These are phyloP conservation scores for Gymnocypris eckloni DNA, from an alignment of 2,797 vertebrate genomes.

Conservation along the genomic window DNA sequence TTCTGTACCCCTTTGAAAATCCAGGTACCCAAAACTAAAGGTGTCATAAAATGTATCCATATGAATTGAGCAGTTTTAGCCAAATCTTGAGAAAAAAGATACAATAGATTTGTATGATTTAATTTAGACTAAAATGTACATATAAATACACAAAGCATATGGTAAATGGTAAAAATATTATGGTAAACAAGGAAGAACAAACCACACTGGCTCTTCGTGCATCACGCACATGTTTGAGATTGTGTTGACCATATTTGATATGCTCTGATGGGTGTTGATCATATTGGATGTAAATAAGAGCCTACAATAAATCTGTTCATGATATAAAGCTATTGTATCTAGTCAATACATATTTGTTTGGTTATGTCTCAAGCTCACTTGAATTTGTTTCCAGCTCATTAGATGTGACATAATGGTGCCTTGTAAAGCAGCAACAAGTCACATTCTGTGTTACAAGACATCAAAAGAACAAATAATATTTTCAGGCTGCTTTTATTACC, in stretches of 20 bases:
- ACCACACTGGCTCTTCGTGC: background rate
- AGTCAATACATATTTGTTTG: background rate
- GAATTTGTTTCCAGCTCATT: background rate
- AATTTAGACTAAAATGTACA: background rate
- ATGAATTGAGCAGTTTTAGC: background rate
- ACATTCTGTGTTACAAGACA: background rate
- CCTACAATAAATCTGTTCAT: background rate
- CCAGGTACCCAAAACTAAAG: background rate
- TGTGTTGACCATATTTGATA: background rate
- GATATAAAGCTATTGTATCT: background rate
- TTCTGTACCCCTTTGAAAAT: background rate
- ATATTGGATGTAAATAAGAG: background rate
- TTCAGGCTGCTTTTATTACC: background rate
- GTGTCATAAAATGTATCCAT: background rate
- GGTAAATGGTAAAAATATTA: background rate
- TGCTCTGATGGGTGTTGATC: background rate
- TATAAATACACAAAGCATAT: background rate
- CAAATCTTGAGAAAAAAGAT: background rate
- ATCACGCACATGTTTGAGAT: background rate
- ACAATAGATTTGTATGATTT: background rate
- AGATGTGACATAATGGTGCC: background rate
- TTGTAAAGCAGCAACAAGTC: background rate
- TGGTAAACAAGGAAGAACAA: background rate
- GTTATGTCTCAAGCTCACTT: conserved; percentile 4
- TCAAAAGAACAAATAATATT: background rate